Conservation (phyloP, 2,797 vertebrate genomes). For the Knipowitschia caucasica region DNA sequence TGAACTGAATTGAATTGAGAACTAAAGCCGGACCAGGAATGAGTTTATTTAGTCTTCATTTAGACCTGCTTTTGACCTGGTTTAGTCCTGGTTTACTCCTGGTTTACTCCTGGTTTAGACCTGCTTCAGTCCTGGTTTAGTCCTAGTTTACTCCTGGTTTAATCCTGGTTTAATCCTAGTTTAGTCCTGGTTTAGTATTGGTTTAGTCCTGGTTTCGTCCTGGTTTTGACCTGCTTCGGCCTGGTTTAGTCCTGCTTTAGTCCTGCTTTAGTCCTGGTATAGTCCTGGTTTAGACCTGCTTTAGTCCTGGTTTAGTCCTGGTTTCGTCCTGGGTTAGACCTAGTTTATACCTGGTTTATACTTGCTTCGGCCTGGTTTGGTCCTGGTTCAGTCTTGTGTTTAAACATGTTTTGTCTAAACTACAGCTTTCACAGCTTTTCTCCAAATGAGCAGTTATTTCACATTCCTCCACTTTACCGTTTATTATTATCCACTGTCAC, state of each 20-base stretch:
- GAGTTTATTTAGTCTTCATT: neutral
- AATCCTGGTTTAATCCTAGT: neutral
- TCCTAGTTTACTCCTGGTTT: neutral
- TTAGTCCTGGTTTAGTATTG: neutral
- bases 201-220: neutral
- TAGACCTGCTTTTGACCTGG: neutral
- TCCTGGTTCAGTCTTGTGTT: neutral
- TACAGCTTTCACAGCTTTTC: no score
- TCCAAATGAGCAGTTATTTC: no score
- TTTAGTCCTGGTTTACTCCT: slow-evolving; percentile 1
- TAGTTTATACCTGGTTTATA: neutral
- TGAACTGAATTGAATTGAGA: no score
- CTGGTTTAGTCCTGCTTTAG: neutral
- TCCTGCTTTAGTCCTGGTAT: neutral
- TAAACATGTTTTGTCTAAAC: neutral
- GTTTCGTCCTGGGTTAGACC: neutral
- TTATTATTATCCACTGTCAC: no score
- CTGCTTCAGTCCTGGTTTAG: neutral
- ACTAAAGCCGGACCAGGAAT: no score
- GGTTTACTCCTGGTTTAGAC: neutral
- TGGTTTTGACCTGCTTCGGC: neutral
- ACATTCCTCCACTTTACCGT: no score
- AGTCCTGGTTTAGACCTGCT: neutral
- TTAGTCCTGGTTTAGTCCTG: neutral
- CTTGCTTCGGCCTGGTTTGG: neutral